Base-by-base conservation (phyloP, 2,888 invertebrate species). In the Blastobasis lacticolella region DNA sequence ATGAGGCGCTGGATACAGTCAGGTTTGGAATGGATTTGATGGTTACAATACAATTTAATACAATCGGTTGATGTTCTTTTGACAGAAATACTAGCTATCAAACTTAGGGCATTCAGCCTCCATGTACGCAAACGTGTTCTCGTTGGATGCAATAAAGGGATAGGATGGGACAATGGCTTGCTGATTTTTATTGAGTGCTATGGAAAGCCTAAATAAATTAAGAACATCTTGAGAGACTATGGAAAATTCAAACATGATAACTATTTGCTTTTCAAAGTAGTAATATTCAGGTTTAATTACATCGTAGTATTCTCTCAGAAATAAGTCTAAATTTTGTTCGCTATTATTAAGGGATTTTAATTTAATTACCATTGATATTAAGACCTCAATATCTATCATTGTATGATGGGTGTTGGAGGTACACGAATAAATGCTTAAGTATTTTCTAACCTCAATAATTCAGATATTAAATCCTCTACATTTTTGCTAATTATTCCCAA, bases 391-490 rank as follows among this genome's bases (percentile, higher is more conserved):
- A 10, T 42, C 54, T 45, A 59, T 10, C 42, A 57, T 54, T 10
- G 51, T 49, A 51, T 55, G 49, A 43, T 52, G 51, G 0, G 49
- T 50, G 45, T 50, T 57, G 0, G 49, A 50, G 4, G 55, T 37
- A 23, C n/a, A n/a, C 38, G 54, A 8, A 51, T 56, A 49, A 58
- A 58, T 41, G 57, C 56, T 51, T 58, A 48, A 4, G 47, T 38
- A 41, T 57, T 54, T 50, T 59, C 54, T 51, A 61, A 8, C 4
- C 45, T 54, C 47, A 42, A 5, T n/a, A 60, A 4, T 49, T 57
- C 58, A 7, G 52, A 40, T n/a, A 48, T 49, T 46, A 55, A 23
- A 23, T 54, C 51, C n/a, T 10, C 38, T 4, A 46, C 41, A 10
- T 54, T 54, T 40, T 51, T 49, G 4, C 38, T 47, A 4, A 54